phyloP scores from a whole-genome alignment of 2,888 invertebrate species.

The Cantharis rustica region DNA sequence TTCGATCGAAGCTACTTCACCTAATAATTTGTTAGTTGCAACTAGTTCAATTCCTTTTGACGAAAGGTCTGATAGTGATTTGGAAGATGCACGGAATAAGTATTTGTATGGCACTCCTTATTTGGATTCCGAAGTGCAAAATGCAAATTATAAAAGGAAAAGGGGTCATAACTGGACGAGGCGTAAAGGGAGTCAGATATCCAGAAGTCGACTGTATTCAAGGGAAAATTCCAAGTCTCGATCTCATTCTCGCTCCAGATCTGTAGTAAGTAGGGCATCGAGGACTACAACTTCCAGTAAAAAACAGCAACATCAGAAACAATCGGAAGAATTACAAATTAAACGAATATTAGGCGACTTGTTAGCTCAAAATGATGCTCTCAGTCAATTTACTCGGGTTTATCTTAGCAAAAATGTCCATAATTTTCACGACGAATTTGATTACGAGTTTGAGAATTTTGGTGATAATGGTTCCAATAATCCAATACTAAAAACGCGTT shows the following conservation, averaged over 20 bases:
- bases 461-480: slow-evolving; percentile 4
- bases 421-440: neutral
- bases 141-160: slow-evolving; percentile 7
- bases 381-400: slow-evolving; percentile 10
- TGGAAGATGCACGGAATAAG: slow-evolving; percentile 7
- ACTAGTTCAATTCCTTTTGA: slow-evolving; percentile 9
- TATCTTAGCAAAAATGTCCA: slow-evolving; percentile 2
- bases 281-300: slow-evolving; percentile 2
- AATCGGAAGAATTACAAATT: neutral
- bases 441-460: neutral
- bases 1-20: neutral
- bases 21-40: slow-evolving; percentile 10
- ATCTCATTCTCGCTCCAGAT: neutral
- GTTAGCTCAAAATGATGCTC: slow-evolving; percentile 6
- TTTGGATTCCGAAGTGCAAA: slow-evolving; percentile 30
- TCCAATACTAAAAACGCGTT: slow-evolving; percentile 20
- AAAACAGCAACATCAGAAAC: slow-evolving; percentile 1
- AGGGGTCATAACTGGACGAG: slow-evolving; percentile 26
- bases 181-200: slow-evolving; percentile 15
- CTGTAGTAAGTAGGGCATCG: neutral
- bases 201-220: neutral
- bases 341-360: slow-evolving; percentile 11
- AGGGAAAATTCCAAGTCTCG: neutral
- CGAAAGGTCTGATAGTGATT: slow-evolving; percentile 14
- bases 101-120: slow-evolving; percentile 9